phyloP scores from a whole-genome alignment of 2,888 invertebrate species.

The Rhogogaster chlorosoma region DNA sequence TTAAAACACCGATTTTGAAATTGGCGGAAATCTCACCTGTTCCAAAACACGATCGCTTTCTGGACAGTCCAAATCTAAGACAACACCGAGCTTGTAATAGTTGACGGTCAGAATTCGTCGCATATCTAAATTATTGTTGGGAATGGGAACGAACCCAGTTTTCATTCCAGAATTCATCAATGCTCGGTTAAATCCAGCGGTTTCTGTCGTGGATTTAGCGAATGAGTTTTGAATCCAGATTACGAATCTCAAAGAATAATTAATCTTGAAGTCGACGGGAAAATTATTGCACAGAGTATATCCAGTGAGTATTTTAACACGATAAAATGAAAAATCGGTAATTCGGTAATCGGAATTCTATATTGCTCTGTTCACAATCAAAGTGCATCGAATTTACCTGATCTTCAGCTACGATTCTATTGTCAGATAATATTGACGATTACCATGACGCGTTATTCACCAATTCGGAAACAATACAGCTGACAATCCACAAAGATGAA shows the following conservation, averaged over 20 bases:
- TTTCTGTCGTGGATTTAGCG: slow-evolving; percentile 55
- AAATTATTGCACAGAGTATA: background rate
- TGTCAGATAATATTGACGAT: background rate
- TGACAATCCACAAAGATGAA: background rate
- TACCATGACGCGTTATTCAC: background rate
- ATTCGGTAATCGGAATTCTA: background rate
- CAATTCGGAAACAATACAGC: background rate
- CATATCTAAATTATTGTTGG: slow-evolving; percentile 56
- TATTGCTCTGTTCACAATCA: background rate
- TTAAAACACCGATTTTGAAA: background rate
- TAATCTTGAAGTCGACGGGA: background rate
- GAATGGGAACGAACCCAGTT: slow-evolving; percentile 45
- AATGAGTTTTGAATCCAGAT: background rate
- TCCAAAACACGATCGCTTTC: slow-evolving; percentile 61
- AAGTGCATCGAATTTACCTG: background rate
- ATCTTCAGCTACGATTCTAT: background rate
- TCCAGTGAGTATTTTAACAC: background rate
- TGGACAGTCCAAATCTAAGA: slow-evolving; percentile 67
- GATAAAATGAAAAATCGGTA: background rate
- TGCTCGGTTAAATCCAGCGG: slow-evolving; percentile 55
- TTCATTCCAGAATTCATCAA: slow-evolving; percentile 51
- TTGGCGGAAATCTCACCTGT: slow-evolving; percentile 57
- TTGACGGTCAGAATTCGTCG: slow-evolving; percentile 61
- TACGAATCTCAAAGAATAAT: background rate
- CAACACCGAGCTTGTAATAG: slow-evolving; percentile 65